A percentile compares a stretch with the other conserved stretches of the same genome.
These are phyloP conservation scores for Nebria salina DNA, from an alignment of 2,888 invertebrate genomes.

Conservation along the genomic window DNA sequence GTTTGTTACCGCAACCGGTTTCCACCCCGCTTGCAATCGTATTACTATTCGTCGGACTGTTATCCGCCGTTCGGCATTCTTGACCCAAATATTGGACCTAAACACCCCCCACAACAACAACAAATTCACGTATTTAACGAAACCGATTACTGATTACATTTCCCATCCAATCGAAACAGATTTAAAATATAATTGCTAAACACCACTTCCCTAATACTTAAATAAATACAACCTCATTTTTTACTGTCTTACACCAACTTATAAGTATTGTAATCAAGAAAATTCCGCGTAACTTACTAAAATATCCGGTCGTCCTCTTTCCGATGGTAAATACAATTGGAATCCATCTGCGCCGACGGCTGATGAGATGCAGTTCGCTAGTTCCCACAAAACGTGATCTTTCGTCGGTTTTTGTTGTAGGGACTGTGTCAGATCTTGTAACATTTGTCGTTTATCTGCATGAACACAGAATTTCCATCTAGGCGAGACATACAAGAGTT, in stretches of 20 bases:
- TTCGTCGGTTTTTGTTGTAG: conserved; percentile 71
- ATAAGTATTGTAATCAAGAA: too few relatives aligned
- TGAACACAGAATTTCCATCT: conserved; percentile 70
- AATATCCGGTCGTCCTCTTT: conserved; percentile 60
- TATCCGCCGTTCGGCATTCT: not conserved
- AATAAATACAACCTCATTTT: too few relatives aligned
- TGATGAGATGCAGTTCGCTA: conserved; percentile 72
- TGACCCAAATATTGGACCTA: conserved; percentile 12
- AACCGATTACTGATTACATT: not conserved
- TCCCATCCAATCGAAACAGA: too few relatives aligned
- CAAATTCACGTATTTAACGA: not conserved
- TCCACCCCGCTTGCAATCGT: conserved; percentile 50
- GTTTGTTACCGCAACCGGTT: conserved; percentile 48
- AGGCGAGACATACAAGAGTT: not conserved
- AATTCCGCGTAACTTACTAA: conserved; percentile 51
- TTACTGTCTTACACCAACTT: too few relatives aligned
- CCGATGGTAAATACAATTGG: conserved; percentile 67
- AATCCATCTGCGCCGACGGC: conserved; percentile 75
- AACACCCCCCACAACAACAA: not conserved
- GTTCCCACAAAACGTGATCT: conserved; percentile 72
- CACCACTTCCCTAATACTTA: too few relatives aligned
- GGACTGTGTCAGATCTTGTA: conserved; percentile 70
- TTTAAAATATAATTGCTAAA: too few relatives aligned
- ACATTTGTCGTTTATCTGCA: conserved; percentile 72
- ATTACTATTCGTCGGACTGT: conserved; percentile 46